Conservation (phyloP, 2,797 vertebrate genomes). For the Caiman crocodilus region DNA sequence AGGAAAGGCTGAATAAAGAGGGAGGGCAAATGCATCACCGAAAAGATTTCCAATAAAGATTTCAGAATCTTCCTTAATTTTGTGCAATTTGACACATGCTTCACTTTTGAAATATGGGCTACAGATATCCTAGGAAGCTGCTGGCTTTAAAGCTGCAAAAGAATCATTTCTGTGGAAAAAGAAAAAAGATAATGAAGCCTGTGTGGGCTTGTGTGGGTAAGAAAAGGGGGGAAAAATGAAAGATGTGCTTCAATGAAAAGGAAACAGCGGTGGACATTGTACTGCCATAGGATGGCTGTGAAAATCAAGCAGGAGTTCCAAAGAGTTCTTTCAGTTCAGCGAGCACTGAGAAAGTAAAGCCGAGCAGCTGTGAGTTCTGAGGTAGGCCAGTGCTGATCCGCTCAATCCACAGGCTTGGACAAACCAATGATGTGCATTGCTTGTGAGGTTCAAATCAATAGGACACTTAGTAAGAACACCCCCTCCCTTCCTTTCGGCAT, state of each 20-base stretch:
- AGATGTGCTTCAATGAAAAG: neutral
- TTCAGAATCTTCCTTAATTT: neutral
- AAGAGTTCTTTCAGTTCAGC: slow-evolving; percentile 9
- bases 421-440: neutral
- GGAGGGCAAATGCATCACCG: neutral
- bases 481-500: neutral
- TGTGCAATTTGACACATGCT: neutral
- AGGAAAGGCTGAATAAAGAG: neutral
- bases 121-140: neutral
- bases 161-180: neutral
- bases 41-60: neutral
- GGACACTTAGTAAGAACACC: neutral
- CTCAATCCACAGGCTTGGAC: neutral
- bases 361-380: slow-evolving; percentile 22
- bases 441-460: neutral
- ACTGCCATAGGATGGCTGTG: slow-evolving; percentile 23
- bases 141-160: neutral
- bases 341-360: slow-evolving; percentile 20
- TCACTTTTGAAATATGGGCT: neutral
- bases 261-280: slow-evolving; percentile 27
- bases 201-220: neutral
- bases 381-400: slow-evolving; percentile 17
- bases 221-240: slow-evolving; percentile 14
- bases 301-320: slow-evolving; percentile 36
- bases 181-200: slow-evolving; percentile 31